phyloP scores from a whole-genome alignment of 2,113 vertebrate genomes.

The Octodon degus region DNA sequence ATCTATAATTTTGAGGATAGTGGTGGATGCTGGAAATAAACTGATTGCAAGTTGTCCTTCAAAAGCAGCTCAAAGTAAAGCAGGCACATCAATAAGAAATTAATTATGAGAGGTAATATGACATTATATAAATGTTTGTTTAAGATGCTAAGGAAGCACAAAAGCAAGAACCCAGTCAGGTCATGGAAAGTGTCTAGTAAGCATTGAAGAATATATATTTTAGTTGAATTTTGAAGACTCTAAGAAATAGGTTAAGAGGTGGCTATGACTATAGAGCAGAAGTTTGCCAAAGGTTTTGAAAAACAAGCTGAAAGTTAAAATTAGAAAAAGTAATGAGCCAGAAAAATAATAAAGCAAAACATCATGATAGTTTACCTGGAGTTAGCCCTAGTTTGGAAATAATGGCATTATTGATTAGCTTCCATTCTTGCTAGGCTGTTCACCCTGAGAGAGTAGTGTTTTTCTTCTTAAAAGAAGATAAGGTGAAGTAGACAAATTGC shows the following conservation, averaged over 20 bases:
- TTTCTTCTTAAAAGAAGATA: not conserved
- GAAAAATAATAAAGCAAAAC: not conserved
- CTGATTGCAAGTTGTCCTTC: not conserved
- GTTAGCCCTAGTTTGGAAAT: not conserved
- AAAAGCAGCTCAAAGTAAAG: slow-evolving; percentile 3
- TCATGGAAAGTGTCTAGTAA: not conserved
- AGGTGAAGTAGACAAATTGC: not conserved
- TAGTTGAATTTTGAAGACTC: slow-evolving; percentile 6
- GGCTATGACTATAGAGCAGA: not conserved
- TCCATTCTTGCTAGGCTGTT: not conserved
- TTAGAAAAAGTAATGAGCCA: not conserved
- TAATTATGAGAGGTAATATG: not conserved
- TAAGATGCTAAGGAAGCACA: not conserved
- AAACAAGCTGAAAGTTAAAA: slow-evolving; percentile 34
- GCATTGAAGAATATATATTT: not conserved
- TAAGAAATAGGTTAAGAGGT: not conserved
- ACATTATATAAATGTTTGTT: not conserved
- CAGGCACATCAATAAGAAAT: not conserved
- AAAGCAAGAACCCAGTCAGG: not conserved
- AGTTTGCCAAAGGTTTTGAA: not conserved
- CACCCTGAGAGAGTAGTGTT: not conserved
- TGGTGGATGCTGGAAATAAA: not conserved
- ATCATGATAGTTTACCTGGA: not conserved
- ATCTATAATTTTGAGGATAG: not conserved
- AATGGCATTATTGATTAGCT: not conserved